Evolutionary conservation across 2,797 vertebrate genomes (phyloP).

Genomic region (Leptoclinus maculatus): DNA sequence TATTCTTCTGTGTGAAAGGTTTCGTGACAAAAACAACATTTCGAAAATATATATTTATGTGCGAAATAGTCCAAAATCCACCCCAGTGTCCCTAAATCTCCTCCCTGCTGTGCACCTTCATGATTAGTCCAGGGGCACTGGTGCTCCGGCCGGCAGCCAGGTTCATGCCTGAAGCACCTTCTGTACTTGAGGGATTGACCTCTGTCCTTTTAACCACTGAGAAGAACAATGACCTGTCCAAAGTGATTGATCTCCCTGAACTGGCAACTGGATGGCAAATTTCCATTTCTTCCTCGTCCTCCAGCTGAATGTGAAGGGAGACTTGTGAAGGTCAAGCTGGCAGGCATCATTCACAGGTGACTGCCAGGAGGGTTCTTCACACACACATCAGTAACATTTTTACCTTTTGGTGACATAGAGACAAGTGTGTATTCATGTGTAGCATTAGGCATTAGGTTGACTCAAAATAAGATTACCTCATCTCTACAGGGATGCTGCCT

Average conservation of each 20-base stretch:
- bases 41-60: background rate
- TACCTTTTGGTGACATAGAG: conserved; percentile 14
- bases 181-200: conserved; percentile 55
- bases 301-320: conserved; percentile 39
- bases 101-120: background rate
- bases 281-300: conserved; percentile 58
- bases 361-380: conserved; percentile 25
- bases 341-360: conserved; percentile 57
- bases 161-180: conserved; percentile 37
- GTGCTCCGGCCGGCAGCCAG: background rate
- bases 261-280: conserved; percentile 66
- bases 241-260: conserved; percentile 72
- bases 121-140: background rate
- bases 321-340: conserved; percentile 70
- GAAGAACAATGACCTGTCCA: conserved; percentile 74
- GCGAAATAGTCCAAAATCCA: background rate
- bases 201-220: conserved; percentile 67
- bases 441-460: background rate
- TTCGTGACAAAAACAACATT: background rate
- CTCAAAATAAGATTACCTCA: background rate
- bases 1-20: background rate
- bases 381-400: conserved; percentile 24
- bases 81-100: background rate
- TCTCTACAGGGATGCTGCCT: background rate
- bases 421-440: background rate